phyloP scores from a whole-genome alignment of 2,797 vertebrate species.

The Cossypha heuglini region DNA sequence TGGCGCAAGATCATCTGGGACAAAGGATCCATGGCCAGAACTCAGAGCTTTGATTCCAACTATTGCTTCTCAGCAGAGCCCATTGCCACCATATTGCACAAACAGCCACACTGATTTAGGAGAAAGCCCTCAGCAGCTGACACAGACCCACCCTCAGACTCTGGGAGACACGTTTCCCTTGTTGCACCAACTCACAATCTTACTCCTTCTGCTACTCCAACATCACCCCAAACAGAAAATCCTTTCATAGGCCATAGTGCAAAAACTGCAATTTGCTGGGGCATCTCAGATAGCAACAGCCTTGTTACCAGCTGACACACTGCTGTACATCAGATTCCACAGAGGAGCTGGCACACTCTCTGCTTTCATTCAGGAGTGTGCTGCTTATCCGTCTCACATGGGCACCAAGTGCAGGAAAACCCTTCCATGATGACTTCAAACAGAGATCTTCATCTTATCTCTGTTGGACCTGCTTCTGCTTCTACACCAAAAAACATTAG shows the following conservation, averaged over 20 bases:
- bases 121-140: not conserved
- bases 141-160: not conserved
- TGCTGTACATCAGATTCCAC: not conserved
- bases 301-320: not conserved
- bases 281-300: not conserved
- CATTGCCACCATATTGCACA: not conserved
- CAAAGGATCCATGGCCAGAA: not conserved
- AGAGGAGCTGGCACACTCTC: not conserved
- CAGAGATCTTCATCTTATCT: not conserved
- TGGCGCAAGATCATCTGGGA: not conserved
- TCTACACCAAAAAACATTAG: not conserved
- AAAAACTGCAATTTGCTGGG: not conserved
- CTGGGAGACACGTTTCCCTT: not conserved
- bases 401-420: not conserved
- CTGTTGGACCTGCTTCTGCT: not conserved
- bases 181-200: not conserved
- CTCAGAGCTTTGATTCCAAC: fast-evolving
- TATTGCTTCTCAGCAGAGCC: not conserved
- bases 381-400: not conserved
- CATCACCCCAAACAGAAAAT: not conserved
- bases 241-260: not conserved
- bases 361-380: not conserved
- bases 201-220: not conserved
- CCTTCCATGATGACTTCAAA: not conserved
- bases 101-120: not conserved